phyloP scores from a whole-genome alignment of 92 coral and sea anemone species.

The Porites rus region DNA sequence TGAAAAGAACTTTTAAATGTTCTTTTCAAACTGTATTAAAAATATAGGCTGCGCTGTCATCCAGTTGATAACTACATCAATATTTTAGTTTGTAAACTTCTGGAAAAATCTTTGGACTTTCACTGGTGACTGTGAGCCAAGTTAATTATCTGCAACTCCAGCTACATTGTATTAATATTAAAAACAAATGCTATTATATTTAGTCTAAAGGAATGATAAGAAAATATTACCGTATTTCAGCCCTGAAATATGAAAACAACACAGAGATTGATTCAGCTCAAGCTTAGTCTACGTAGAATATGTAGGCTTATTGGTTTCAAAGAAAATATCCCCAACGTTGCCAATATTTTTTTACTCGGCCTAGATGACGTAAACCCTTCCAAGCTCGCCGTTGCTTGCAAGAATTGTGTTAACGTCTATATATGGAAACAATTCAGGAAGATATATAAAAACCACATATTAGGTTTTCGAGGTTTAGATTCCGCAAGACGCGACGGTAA shows the following conservation, averaged over 20 bases:
- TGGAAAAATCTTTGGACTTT: background rate
- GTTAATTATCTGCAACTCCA: background rate
- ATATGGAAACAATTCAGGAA: slow-evolving; percentile 4
- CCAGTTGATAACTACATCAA: background rate
- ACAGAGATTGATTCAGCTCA: background rate
- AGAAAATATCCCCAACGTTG: slow-evolving; percentile 1
- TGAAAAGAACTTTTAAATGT: too few species aligned
- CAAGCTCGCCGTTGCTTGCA: background rate
- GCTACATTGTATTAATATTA: background rate
- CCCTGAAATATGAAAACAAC: background rate
- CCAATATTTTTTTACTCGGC: slow-evolving; percentile 4
- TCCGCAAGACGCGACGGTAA: background rate
- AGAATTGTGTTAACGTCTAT: background rate
- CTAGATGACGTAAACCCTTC: slow-evolving; percentile 16
- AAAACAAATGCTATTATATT: background rate
- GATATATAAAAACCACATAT: background rate
- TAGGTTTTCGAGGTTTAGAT: background rate
- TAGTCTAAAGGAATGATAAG: too few species aligned
- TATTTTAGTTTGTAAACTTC: slow-evolving; percentile 9
- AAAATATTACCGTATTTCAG: background rate
- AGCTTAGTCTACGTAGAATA: background rate
- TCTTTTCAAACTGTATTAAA: background rate
- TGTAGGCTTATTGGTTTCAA: background rate
- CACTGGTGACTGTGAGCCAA: background rate
- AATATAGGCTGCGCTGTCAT: background rate